Evolutionary conservation across 1,140 invertebrate species (phyloP), one percentile per base, ranked within the genome.

Genomic region (Drosophila ogumai): DNA sequence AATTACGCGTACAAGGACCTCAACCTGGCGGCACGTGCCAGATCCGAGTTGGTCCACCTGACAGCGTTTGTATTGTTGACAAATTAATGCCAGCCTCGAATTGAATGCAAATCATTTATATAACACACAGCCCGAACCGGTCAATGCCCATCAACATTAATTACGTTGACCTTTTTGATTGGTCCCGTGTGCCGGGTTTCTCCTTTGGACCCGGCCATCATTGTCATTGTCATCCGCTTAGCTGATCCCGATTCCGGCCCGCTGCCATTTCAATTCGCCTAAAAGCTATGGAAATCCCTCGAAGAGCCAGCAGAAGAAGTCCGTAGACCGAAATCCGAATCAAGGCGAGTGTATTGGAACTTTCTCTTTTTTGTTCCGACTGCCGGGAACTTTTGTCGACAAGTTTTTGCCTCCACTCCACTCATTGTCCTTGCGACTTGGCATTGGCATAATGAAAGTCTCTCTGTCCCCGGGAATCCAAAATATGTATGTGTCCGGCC

Each of bases 381-480:
- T 49, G 36, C 59, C 50, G 56, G 34, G 25, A 46, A 56, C 55
- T 57, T 78, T 76, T 50, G 40, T 81, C 82, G 66, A 79, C 82
- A 73, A 82, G 34, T 86, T 82, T 82, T 86, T 75, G 41, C 43
- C 56, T 36, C 5, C 25, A 28, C 25, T 49, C 34, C 36, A 34
- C 41, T 41, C 67, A 36, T 75, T 76, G 76, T 56, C 79, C 75
- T 82, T 79, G 63, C 57, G 63, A 64, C 54, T 52, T 77, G 63
- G 47, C 50, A 71, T 71, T 80, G 63, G 43, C 79, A 73, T 87
- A 87, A 87, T 87, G 71, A 79, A 86, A 86, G 52, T 56, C 47
- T 22, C 25, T 38, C 25, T 46, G 54, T 47, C 31, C 59, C 8
- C 43, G 22, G 25, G 12, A 41, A 64, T 28, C 49, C 36, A 67